Conservation (phyloP, 2,113 vertebrate species). For the Cinclus mexicanus region DNA sequence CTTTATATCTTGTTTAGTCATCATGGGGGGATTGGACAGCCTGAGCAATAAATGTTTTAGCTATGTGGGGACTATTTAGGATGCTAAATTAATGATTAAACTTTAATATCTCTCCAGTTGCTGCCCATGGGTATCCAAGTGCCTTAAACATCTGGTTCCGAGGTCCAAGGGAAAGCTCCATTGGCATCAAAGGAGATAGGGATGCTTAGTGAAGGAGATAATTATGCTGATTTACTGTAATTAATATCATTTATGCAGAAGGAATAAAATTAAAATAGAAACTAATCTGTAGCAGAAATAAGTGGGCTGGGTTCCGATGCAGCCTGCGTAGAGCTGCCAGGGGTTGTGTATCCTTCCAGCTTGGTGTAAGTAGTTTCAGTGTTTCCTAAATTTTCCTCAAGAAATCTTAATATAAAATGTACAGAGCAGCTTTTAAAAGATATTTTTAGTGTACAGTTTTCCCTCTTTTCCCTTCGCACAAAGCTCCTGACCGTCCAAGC, state of each 20-base stretch:
- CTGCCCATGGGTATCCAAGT: constrained; percentile 27
- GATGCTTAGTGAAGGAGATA: constrained; percentile 49
- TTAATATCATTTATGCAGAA: constrained; percentile 68
- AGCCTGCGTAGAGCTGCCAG: neutral
- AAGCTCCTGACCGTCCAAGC: neutral
- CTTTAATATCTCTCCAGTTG: neutral
- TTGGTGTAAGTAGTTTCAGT: neutral
- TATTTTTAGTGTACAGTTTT: neutral
- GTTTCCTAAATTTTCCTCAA: neutral
- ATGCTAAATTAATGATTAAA: neutral
- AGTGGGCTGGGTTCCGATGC: neutral
- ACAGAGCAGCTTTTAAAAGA: neutral
- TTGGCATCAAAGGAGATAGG: constrained; percentile 39
- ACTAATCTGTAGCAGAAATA: constrained; percentile 59
- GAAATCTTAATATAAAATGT: constrained; percentile 2
- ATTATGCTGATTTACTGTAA: constrained; percentile 70
- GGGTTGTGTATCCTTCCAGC: neutral
- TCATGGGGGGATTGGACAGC: neutral
- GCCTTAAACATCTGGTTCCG: constrained; percentile 53
- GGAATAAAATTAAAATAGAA: constrained; percentile 70
- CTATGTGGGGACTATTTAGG: neutral
- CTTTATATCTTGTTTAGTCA: neutral
- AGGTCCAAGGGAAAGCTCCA: constrained; percentile 34
- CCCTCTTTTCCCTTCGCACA: neutral
- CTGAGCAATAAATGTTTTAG: neutral